Evolutionary conservation across 30 jellyfish, hydroid and myxozoan species (phyloP).

Genomic region (Catostylus mosaicus): DNA sequence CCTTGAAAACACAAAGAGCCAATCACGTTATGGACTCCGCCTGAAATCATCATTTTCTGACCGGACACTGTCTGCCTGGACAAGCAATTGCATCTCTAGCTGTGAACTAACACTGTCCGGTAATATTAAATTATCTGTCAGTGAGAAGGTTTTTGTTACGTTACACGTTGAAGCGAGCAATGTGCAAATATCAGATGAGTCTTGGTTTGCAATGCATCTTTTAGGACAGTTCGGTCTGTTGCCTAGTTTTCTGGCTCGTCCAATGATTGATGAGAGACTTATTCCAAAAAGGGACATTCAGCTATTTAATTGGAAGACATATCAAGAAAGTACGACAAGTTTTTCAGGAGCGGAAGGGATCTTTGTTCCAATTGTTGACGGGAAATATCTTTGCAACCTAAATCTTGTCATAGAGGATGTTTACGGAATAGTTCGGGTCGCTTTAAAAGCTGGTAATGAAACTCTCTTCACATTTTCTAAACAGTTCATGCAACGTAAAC

Average conservation of each 20-base stretch:
- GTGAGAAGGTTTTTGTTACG: slow-evolving; percentile 21
- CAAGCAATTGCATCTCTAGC: slow-evolving; percentile 4
- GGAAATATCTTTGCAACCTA: slow-evolving; percentile 47
- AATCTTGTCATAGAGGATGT: slow-evolving; percentile 46
- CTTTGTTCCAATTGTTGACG: slow-evolving; percentile 35
- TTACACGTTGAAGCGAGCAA: neutral
- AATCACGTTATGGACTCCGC: slow-evolving; percentile 31
- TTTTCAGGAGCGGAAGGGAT: slow-evolving; percentile 62
- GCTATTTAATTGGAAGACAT: slow-evolving; percentile 43
- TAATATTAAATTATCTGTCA: slow-evolving; percentile 27
- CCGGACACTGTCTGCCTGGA: slow-evolving; percentile 37
- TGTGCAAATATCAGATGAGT: neutral
- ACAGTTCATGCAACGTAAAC: neutral
- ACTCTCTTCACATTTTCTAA: slow-evolving; percentile 1
- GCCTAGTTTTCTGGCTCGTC: slow-evolving; percentile 63
- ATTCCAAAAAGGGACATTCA: neutral
- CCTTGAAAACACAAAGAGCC: slow-evolving; percentile 1
- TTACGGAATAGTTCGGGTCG: slow-evolving; percentile 9
- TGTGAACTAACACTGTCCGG: slow-evolving; percentile 48
- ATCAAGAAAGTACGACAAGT: slow-evolving; percentile 53
- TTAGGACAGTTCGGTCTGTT: slow-evolving; percentile 35
- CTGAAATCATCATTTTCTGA: slow-evolving; percentile 48
- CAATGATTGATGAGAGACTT: slow-evolving; percentile 14
- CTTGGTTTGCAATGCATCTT: slow-evolving; percentile 43
- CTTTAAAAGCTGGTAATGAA: neutral